Conservation (phyloP, 2,888 invertebrate species). For the Phortica magna region DNA sequence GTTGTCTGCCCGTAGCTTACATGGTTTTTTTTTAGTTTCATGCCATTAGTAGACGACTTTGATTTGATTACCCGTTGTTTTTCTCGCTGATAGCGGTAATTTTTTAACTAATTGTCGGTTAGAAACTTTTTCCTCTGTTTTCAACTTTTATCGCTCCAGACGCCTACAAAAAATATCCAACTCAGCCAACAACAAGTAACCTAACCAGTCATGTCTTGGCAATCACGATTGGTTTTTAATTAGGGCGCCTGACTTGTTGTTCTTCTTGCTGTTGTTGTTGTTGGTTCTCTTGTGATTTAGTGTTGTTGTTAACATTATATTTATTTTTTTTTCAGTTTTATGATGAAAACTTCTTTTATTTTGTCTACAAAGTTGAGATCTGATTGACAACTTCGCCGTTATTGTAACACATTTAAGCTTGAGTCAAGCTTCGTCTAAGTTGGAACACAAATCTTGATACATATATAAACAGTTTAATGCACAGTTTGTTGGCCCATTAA, state of each 20-base stretch:
- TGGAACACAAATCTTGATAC: no score
- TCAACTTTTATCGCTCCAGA: slow-evolving; percentile 3
- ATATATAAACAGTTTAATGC: no score
- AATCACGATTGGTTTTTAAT: slow-evolving; percentile 23
- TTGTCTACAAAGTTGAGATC: no score
- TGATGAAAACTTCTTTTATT: no score
- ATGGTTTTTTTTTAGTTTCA: slow-evolving; percentile 21
- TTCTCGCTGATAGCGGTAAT: slow-evolving; percentile 3
- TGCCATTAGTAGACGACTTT: not conserved
- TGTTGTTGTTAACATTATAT: no score
- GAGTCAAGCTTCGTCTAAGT: no score
- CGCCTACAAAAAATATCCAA: not conserved
- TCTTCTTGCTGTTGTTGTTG: not conserved
- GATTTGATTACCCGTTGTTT: slow-evolving; percentile 21
- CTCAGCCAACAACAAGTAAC: not conserved
- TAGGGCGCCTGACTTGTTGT: not conserved
- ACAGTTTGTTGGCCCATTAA: no score
- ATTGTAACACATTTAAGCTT: no score
- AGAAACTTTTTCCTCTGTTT: slow-evolving; percentile 22
- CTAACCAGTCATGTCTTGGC: not conserved
- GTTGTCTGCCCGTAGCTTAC: not conserved
- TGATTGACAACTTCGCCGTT: no score
- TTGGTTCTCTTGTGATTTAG: no score
- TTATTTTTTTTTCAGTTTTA: no score
- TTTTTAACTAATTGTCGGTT: slow-evolving; percentile 21